A percentile compares a stretch with the other conserved stretches of the same genome.
Evolutionary conservation across 2,113 vertebrate species (phyloP).

Genomic region (Anguilla japonica): DNA sequence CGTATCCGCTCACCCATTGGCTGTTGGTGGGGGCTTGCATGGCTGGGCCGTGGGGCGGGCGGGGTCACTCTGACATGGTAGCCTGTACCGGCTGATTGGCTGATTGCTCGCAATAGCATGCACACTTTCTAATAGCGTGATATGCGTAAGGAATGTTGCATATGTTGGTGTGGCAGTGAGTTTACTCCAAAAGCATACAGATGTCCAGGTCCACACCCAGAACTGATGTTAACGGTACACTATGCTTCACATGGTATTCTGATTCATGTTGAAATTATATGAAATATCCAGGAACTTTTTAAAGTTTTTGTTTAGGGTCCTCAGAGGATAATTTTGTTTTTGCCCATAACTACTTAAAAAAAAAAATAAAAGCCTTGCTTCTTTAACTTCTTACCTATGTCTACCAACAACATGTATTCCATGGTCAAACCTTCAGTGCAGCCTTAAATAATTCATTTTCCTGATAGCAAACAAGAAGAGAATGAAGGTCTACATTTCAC

Average conservation of each 20-base stretch:
- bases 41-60: not conserved
- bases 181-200: not conserved
- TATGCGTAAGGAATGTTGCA: not conserved
- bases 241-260: not conserved
- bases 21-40: not conserved
- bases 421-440: slow-evolving; percentile 37
- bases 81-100: not conserved
- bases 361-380: slow-evolving; percentile 32
- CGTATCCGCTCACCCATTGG: not conserved
- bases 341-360: slow-evolving; percentile 62
- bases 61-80: not conserved
- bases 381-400: slow-evolving; percentile 54
- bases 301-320: not conserved
- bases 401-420: slow-evolving; percentile 48
- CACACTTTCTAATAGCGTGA: not conserved
- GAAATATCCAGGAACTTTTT: not conserved
- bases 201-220: not conserved
- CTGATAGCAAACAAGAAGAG: slow-evolving; percentile 8
- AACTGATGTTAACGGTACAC: not conserved
- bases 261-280: not conserved
- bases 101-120: not conserved
- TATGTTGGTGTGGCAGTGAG: not conserved
- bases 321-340: slow-evolving; percentile 23
- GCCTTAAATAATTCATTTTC: slow-evolving; percentile 33
- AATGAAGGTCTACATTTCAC: not conserved